A percentile compares a stretch with the other conserved stretches of the same genome.
Evolutionary conservation across 2,888 invertebrate species (phyloP).

Genomic region (Morpho achilles): DNA sequence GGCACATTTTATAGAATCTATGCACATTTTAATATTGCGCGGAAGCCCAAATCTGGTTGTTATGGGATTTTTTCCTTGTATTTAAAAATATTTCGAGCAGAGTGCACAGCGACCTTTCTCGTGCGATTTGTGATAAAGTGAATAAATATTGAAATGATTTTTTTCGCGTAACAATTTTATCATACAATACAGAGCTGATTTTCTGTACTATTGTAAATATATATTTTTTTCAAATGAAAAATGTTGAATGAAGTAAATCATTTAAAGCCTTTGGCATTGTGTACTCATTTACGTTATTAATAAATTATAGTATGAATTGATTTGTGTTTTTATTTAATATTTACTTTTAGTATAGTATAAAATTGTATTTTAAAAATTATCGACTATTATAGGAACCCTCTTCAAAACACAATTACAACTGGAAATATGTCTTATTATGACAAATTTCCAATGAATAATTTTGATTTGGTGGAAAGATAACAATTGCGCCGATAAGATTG

Average conservation of each 20-base stretch:
- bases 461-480: conserved; percentile 58
- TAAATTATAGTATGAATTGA: conserved; percentile 75
- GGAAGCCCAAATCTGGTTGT: conserved; percentile 32
- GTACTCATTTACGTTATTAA: conserved; percentile 81
- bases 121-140: conserved; percentile 70
- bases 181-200: conserved; percentile 68
- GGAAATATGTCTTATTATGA: neutral
- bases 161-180: conserved; percentile 60
- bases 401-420: neutral
- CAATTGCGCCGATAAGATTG: conserved; percentile 69
- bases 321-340: conserved; percentile 41
- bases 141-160: conserved; percentile 40
- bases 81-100: conserved; percentile 44
- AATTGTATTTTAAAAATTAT: too few species aligned
- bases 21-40: conserved; percentile 62
- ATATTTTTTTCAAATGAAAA: conserved; percentile 66
- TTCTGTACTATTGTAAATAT: conserved; percentile 74
- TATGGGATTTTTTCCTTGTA: conserved; percentile 36
- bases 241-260: conserved; percentile 75
- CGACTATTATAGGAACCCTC: neutral
- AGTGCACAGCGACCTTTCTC: conserved; percentile 73
- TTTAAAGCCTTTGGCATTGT: conserved; percentile 78
- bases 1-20: conserved; percentile 71
- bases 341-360: too few species aligned
- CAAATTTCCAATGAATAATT: conserved; percentile 28